Base-by-base conservation (phyloP, 1,140 invertebrate species). In the Heliconius hermathena region DNA sequence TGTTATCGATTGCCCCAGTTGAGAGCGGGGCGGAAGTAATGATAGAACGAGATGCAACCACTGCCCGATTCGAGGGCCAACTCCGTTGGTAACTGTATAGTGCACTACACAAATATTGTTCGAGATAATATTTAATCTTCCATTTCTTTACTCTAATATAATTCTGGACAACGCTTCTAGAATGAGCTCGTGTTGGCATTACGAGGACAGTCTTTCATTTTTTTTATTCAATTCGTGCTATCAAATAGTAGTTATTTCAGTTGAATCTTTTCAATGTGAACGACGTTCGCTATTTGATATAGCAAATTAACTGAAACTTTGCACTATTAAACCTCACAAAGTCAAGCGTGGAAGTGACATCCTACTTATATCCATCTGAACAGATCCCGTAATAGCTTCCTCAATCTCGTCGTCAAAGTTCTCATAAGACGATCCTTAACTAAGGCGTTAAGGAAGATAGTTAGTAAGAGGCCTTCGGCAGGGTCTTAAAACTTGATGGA, bases 361-460 rank as follows among this genome's bases (percentile, higher is more conserved):
- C 88, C 90, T 91, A 91, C 90, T 94, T 93, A 94, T 91, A 93
- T 92, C 88, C 93, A 92, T 92, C 87, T 88, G 91, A 91, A 93
- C 90, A 89, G 91, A 93, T 90, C 90, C 88, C 89, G 89, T 94
- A 93, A 93, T 94, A 91, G 93, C 93, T 93, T 93, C 91, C 91
- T 93, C 91, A 92, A 93, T 93, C 91, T 94, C 89, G 78, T 86
- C 90, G 90, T 94, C 93, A 92, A 93, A 93, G 91, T 94, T 94
- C 91, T 93, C 91, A 92, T 93, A 94, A 93, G 91, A 85, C 91
- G 90, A 89, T 94, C 91, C 91, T 94, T 93, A 93, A 93, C 91
- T 93, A 93, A 93, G 91, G 91, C 91, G 90, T 93, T 93, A 94
- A 93, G 92, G 91, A 93, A 92, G 90, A 94, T 94, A 94, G 91